Base-by-base conservation (phyloP, 2,888 invertebrate species). In the Ditula angustiorana region DNA sequence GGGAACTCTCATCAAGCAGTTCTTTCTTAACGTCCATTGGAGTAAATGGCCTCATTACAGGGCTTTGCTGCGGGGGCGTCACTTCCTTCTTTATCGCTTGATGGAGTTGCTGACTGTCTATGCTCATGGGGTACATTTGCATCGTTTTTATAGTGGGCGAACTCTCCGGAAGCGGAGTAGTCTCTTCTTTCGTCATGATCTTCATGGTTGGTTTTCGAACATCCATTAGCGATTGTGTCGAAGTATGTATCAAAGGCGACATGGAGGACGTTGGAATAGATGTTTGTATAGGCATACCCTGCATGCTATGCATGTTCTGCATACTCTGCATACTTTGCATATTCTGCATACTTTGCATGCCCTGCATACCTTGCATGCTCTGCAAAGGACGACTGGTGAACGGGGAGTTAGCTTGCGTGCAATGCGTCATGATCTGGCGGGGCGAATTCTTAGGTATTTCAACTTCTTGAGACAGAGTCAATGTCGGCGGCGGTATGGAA, bases 11-110 rank as follows among this genome's bases (percentile, higher is more conserved):
- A 75, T 96, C 96, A 11, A 96, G 86, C 53, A 95, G 85, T 84
- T 96, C 96, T 76, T 95, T 96, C 78, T 96, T 96, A 8, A 96
- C 95, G 81, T 96, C 95, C 82, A 94, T 87, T 61, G 94, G 94
- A 71, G 94, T 90, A 71, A 94, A 94, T 59, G 94, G 93, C 63
- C 93, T 82, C 67, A 87, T 88, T 11, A 93, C 85, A 3, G 94
- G 94, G 76, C 94, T 94, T 67, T 89, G 87, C 70, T 92, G 93
- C 0, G 93, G 90, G 0, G 85, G 89, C 2, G 81, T 76, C 0
- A 92, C 87, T 84, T 95, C 95, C 72, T 94, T 94, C 75, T 95
- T 95, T 46, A 94, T 92, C 41, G 82, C 78, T 72, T 90, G 88
- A 66, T 90, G 90, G 13, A 88, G 72, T 66, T 88, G 90, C 65